Conservation (phyloP, 23 tunicate genomes). For the Trididemnum miniatum region DNA sequence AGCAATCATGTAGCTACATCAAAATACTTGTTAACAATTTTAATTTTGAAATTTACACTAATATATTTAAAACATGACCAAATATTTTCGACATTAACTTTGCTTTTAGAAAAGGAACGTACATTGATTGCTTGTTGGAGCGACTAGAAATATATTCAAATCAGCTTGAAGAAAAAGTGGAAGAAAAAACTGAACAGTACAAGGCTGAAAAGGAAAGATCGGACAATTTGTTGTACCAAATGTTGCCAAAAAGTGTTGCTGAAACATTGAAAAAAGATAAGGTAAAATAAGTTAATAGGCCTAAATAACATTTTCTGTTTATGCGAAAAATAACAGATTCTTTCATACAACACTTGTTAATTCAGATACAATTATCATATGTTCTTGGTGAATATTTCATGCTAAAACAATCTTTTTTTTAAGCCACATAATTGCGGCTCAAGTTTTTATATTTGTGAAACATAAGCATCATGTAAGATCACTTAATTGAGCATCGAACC, state of each 20-base stretch:
- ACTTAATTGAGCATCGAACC: no score
- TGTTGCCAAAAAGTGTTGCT: constrained; percentile 81
- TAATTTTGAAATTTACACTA: neutral
- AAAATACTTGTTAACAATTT: neutral
- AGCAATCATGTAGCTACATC: neutral
- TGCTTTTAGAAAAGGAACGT: constrained; percentile 48
- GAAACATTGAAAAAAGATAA: constrained; percentile 60
- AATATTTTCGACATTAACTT: neutral
- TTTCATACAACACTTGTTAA: no score
- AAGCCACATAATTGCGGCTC: no score
- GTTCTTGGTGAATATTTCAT: no score
- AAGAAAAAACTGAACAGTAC: constrained; percentile 61
- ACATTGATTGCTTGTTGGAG: constrained; percentile 50
- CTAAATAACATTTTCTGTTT: no score
- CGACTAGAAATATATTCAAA: constrained; percentile 57
- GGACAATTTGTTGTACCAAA: constrained; percentile 78
- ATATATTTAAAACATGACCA: no score
- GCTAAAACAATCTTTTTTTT: no score
- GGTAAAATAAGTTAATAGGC: constrained; percentile 16
- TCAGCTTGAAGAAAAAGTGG: constrained; percentile 66
- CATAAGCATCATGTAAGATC: no score
- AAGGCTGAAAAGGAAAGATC: constrained; percentile 79
- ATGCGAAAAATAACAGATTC: no score
- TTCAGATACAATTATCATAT: no score
- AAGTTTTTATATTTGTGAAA: no score